A percentile compares a stretch with the other conserved stretches of the same genome.
Conservation (phyloP, 2,888 invertebrate genomes). For the Yponomeuta evonymella region DNA sequence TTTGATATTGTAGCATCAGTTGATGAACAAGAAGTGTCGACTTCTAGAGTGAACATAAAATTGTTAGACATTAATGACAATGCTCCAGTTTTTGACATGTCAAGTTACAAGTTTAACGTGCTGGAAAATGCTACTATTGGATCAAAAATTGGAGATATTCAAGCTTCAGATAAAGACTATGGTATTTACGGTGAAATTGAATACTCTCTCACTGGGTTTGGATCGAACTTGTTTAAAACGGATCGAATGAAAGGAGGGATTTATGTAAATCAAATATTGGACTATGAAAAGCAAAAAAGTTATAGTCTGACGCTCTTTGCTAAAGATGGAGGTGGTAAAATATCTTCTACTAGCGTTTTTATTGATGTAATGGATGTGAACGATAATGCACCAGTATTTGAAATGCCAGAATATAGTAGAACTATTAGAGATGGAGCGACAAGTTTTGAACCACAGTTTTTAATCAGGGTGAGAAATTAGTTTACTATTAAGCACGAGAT, state of each 20-base stretch:
- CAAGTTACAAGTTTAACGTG: slow-evolving; percentile 79
- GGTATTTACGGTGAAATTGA: slow-evolving; percentile 82
- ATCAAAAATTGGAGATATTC: slow-evolving; percentile 78
- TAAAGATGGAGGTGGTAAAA: slow-evolving; percentile 85
- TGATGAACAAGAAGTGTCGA: slow-evolving; percentile 72
- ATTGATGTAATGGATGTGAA: slow-evolving; percentile 85
- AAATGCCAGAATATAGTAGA: slow-evolving; percentile 81
- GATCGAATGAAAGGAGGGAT: slow-evolving; percentile 81
- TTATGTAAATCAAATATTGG: slow-evolving; percentile 78
- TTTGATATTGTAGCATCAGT: slow-evolving; percentile 82
- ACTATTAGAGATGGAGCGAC: slow-evolving; percentile 86
- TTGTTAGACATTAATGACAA: slow-evolving; percentile 89
- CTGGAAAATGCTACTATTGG: slow-evolving; percentile 80
- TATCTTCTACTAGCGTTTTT: slow-evolving; percentile 81
- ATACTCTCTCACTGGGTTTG: slow-evolving; percentile 86
- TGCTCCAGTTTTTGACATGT: slow-evolving; percentile 79
- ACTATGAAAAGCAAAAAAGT: slow-evolving; percentile 87
- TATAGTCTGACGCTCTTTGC: slow-evolving; percentile 89
- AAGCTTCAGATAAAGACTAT: slow-evolving; percentile 84
- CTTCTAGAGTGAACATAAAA: slow-evolving; percentile 78
- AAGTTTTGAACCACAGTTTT: slow-evolving; percentile 86
- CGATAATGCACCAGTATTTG: slow-evolving; percentile 85
- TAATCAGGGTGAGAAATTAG: slow-evolving; percentile 76
- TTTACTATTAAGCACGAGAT: not conserved
- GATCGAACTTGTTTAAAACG: slow-evolving; percentile 84